Evolutionary conservation across 2,888 invertebrate species (phyloP).

Genomic region (Sinhomidia bicolor): DNA sequence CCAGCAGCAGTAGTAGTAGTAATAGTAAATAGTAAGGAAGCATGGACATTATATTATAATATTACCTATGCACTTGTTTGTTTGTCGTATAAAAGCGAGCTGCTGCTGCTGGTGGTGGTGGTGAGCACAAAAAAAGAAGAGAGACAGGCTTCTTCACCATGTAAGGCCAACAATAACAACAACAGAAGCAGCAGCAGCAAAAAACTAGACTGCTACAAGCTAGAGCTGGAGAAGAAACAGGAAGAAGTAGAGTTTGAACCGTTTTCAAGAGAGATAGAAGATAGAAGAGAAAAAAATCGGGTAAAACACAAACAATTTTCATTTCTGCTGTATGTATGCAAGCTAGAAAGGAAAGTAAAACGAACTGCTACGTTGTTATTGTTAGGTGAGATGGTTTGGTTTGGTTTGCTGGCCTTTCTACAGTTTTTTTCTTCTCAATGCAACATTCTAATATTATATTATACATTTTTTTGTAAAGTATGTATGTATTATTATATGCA

Average conservation of each 20-base stretch:
- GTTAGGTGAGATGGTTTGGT: slow-evolving; percentile 24
- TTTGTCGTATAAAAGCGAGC: not conserved
- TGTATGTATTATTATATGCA: slow-evolving; percentile 1
- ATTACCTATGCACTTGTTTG: not conserved
- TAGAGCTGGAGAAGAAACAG: not conserved
- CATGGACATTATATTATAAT: not conserved
- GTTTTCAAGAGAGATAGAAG: not conserved
- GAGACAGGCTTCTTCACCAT: not conserved
- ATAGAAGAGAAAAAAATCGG: slow-evolving; percentile 2
- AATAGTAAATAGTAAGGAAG: too few species aligned
- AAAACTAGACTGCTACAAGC: too few species aligned
- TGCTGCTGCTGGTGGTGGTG: not conserved
- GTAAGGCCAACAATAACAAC: not conserved
- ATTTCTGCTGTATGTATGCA: not conserved
- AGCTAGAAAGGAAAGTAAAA: slow-evolving; percentile 4
- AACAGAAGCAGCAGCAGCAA: not conserved
- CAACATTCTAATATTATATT: too few species aligned
- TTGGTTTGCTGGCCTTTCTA: slow-evolving; percentile 24
- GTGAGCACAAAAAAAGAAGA: not conserved
- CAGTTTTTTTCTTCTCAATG: not conserved
- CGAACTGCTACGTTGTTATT: not conserved
- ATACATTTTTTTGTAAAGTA: not conserved
- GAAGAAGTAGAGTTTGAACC: not conserved
- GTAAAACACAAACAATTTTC: not conserved
- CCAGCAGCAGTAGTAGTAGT: not conserved